phyloP scores from a whole-genome alignment of 2,113 vertebrate species.

The Camelus dromedarius region DNA sequence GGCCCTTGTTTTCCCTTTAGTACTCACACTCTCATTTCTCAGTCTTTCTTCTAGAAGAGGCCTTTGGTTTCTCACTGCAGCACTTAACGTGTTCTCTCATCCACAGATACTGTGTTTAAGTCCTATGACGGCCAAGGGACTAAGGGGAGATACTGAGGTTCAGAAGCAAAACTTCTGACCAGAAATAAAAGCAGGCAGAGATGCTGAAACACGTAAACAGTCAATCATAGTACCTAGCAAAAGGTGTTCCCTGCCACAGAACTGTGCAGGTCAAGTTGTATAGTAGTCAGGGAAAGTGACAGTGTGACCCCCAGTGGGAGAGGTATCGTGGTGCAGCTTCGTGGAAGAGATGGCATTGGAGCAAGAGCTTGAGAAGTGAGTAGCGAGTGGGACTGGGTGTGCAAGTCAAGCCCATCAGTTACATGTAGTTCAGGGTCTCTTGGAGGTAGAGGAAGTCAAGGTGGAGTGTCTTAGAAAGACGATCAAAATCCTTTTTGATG shows the following conservation, averaged over 20 bases:
- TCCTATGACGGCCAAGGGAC: background rate
- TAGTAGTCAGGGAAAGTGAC: background rate
- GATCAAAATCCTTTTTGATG: background rate
- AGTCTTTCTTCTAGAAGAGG: background rate
- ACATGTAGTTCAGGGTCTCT: background rate
- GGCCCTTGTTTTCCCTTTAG: background rate
- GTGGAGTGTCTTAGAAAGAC: background rate
- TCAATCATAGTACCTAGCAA: background rate
- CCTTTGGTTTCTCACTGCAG: background rate
- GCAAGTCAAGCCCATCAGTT: background rate
- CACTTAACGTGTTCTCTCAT: background rate
- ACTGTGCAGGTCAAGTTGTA: background rate
- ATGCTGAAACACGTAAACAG: background rate
- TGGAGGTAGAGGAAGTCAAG: background rate
- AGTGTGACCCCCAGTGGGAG: background rate
- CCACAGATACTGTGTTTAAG: slow-evolving; percentile 1
- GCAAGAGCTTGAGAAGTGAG: background rate
- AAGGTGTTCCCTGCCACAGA: background rate
- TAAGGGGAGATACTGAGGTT: background rate
- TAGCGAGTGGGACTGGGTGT: background rate
- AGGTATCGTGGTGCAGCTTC: background rate
- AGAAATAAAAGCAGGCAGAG: slow-evolving; percentile 19
- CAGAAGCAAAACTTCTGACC: background rate
- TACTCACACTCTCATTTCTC: slow-evolving; percentile 1
- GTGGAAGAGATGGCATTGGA: background rate